Base-by-base conservation (phyloP, 2,888 invertebrate species). In the Melangyna quadrimaculata region DNA sequence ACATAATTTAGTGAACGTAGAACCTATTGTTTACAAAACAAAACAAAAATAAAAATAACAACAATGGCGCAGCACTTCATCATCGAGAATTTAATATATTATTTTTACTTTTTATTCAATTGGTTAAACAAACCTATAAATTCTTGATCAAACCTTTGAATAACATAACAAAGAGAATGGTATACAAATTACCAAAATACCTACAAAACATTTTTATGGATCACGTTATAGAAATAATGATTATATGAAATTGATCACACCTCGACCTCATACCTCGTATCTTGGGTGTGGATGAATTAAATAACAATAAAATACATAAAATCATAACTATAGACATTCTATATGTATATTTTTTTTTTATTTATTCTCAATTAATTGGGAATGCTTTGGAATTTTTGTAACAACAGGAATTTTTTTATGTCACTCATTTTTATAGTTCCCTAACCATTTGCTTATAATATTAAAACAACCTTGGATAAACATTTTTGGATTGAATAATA, bases 81-180 rank as follows among this genome's bases (percentile, higher is more conserved):
- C 35, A 35, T 35, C 35, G n/a, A n/a, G 24, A n/a, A 61, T n/a
- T n/a, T n/a, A 35, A 57, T 55, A 53, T 0, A 17, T 3, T 17
- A 7, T 17, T 43, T 17, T 17, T 48, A 12, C 0, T 22, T 17
- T 19, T 10, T 19, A 17, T 43, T 17, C 63, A 43, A 17, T 63
- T 63, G 40, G 17, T n/a, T 43, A 17, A 63, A 43, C 43, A 63
- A 63, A 43, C 43, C 63, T 24, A 27, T 63, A 40, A 63, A 27
- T 63, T 63, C 24, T 27, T 17, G 55, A 55, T 55, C 17, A 29
- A 57, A 59, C 37, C 43, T 43, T 3, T 43, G 43, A 43, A 43
- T 17, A 17, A 2, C 17, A 43, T 9, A 12, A 17, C 43, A 43
- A 17, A 27, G 17, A 55, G 3, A 43, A 43, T 1, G 8, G 17